Percentiles rank a stretch among this genome's conserved stretches.
phyloP scores from a whole-genome alignment of 2,888 invertebrate species.

The Diaperis boleti region DNA sequence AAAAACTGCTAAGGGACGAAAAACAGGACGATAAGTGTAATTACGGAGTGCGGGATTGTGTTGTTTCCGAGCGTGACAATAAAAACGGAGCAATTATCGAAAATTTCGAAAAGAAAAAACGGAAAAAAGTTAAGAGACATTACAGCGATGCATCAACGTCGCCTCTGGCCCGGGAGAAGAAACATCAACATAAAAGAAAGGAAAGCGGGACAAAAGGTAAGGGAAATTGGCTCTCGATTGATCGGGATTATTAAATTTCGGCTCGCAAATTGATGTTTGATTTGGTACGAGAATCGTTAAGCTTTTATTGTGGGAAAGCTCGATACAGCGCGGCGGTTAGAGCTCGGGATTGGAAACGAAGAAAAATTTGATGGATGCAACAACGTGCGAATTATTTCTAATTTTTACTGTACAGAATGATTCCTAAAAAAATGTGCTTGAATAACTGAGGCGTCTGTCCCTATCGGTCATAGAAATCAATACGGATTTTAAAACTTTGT shows the following conservation, averaged over 20 bases:
- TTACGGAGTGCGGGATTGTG: slow-evolving; percentile 45
- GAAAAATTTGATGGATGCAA: no score
- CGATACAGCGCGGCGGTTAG: neutral
- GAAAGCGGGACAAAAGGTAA: slow-evolving; percentile 47
- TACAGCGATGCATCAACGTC: slow-evolving; percentile 49
- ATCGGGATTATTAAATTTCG: slow-evolving; percentile 36
- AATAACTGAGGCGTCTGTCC: no score
- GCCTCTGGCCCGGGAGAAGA: slow-evolving; percentile 33
- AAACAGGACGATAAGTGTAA: slow-evolving; percentile 37
- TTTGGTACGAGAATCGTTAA: slow-evolving; percentile 26
- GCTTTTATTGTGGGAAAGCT: slow-evolving; percentile 14
- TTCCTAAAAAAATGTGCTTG: no score
- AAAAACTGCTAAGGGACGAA: slow-evolving; percentile 31
- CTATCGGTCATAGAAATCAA: no score
- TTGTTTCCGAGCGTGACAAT: slow-evolving; percentile 44
- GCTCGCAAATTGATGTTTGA: slow-evolving; percentile 35
- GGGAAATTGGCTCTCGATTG: slow-evolving; percentile 37
- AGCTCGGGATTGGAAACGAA: no score
- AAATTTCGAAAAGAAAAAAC: slow-evolving; percentile 45
- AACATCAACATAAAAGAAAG: slow-evolving; percentile 40
- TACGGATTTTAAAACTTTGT: no score
- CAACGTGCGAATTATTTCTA: no score
- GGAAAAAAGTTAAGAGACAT: slow-evolving; percentile 40
- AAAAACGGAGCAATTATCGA: slow-evolving; percentile 45
- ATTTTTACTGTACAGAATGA: no score